Conservation (phyloP, 2,888 invertebrate genomes). For the Nemoura dubitans region DNA sequence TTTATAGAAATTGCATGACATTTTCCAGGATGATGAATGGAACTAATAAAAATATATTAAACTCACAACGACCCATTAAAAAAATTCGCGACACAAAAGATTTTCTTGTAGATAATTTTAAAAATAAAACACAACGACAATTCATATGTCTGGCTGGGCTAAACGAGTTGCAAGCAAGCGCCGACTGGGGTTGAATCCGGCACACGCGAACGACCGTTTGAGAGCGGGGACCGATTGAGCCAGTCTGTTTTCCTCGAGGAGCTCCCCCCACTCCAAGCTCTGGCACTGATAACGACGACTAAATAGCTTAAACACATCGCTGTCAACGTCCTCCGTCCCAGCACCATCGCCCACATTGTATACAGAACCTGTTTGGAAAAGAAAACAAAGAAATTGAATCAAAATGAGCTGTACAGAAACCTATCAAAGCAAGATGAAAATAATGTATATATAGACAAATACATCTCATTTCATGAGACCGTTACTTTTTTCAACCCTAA, state of each 20-base stretch:
- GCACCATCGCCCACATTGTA: neutral
- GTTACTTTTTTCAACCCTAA: neutral
- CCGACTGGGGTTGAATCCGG: neutral
- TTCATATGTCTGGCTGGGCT: constrained; percentile 4
- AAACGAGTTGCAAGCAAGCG: neutral
- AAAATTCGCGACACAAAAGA: constrained; percentile 8
- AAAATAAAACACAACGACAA: neutral
- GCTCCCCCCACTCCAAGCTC: neutral
- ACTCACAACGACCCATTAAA: constrained; percentile 12
- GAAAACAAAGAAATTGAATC: neutral
- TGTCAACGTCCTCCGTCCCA: neutral
- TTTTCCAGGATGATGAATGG: neutral
- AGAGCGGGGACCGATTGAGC: neutral
- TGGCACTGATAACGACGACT: neutral
- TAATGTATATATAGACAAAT: neutral
- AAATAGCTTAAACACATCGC: neutral
- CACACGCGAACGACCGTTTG: neutral
- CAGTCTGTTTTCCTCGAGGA: neutral
- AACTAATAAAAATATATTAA: constrained; percentile 5
- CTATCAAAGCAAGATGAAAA: neutral
- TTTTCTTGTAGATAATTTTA: neutral
- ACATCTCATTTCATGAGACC: neutral
- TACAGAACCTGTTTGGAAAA: neutral
- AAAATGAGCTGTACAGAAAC: neutral
- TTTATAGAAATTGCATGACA: neutral